These are phyloP conservation scores for Corythornis madagascariensis DNA, from an alignment of 2,113 vertebrate species.

Conservation along the genomic window DNA sequence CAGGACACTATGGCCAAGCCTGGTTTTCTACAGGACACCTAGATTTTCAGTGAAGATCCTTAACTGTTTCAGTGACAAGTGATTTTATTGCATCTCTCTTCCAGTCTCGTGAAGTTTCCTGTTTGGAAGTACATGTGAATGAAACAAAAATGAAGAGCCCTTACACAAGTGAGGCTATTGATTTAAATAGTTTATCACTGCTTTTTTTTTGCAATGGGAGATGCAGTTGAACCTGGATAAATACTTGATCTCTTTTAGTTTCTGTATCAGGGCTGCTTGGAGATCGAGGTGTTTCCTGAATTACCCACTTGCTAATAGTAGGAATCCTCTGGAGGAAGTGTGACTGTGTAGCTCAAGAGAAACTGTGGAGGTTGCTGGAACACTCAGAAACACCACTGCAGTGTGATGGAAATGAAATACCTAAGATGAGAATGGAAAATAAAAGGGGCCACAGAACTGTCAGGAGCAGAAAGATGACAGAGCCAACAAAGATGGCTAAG, in stretches of 20 bases:
- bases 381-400: neutral
- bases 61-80: neutral
- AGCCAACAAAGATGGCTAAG: too few relatives aligned
- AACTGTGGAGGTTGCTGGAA: neutral
- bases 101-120: slow-evolving; percentile 68
- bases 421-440: neutral
- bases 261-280: neutral
- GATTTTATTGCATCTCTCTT: slow-evolving; percentile 29
- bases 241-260: neutral
- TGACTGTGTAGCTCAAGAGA: neutral
- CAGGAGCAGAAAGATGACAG: neutral
- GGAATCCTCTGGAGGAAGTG: neutral
- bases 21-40: neutral
- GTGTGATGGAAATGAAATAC: neutral
- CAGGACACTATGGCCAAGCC: neutral
- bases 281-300: neutral
- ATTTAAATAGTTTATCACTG: neutral
- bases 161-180: slow-evolving; percentile 41
- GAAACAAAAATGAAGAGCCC: neutral
- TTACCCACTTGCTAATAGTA: neutral
- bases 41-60: neutral
- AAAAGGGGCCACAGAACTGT: neutral
- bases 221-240: neutral
- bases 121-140: slow-evolving; percentile 52
- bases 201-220: neutral